Percentiles rank a stretch among this genome's conserved stretches.
These are phyloP conservation scores for Bos javanicus DNA, from an alignment of 2,113 vertebrate genomes.

Conservation along the genomic window DNA sequence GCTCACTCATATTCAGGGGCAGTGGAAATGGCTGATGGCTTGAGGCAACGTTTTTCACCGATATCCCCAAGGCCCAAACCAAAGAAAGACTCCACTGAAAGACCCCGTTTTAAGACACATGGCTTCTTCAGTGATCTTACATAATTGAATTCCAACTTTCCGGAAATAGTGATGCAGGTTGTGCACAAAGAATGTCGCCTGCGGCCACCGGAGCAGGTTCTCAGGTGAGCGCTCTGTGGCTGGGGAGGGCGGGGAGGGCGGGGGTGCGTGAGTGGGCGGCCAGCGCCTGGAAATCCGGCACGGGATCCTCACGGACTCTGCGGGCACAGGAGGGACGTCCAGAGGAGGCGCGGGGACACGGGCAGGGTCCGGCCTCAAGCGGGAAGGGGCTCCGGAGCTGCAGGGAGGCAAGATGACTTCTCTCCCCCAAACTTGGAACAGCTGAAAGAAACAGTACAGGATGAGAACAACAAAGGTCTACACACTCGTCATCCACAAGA, in stretches of 20 bases:
- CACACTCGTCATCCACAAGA: constrained; percentile 98
- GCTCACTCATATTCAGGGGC: not conserved
- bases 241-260: rapidly evolving
- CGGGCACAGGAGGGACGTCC: not conserved
- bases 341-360: not conserved
- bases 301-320: rapidly evolving
- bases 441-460: constrained; percentile 68
- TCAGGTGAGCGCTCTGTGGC: constrained; percentile 33
- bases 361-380: not conserved
- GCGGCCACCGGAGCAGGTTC: constrained; percentile 16
- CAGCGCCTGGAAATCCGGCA: rapidly evolving
- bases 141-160: not conserved
- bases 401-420: constrained; percentile 71
- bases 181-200: not conserved
- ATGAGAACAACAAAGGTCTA: constrained; percentile 97
- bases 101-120: not conserved
- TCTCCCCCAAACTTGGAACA: constrained; percentile 2
- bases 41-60: not conserved
- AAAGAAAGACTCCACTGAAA: not conserved
- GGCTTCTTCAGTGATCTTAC: not conserved
- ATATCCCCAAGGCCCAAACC: not conserved
- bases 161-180: not conserved
- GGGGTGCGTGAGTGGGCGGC: not conserved
- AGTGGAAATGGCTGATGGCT: not conserved
- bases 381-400: constrained; percentile 55